Base-by-base conservation (phyloP, 2,888 invertebrate genomes). In the Ctenicera cuprea region DNA sequence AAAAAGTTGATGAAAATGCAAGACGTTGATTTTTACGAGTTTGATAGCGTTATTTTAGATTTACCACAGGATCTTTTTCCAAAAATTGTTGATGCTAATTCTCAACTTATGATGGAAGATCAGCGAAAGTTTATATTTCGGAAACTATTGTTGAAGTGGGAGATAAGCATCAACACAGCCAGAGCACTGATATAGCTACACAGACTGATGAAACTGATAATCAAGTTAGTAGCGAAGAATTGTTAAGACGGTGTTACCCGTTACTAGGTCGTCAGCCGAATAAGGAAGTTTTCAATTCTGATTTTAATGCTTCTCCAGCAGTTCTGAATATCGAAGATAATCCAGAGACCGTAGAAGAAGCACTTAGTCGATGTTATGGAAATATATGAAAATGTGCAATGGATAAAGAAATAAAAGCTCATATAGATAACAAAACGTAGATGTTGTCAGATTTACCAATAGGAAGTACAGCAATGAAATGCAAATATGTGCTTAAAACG, bases 401-500 rank as follows among this genome's bases (percentile, higher is more conserved):
- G 81, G 9, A 22, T 33, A 79, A 83, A 61, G 82, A 84, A 63
- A 57, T 81, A 22, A 30, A 77, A 18, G 72, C 74, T 5, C 83
- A 82, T 43, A 71, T 79, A 33, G 78, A 81, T 61, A 83, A 84
- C 70, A 71, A 77, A 41, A 76, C 81, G 11, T 83, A 81, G 81
- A 78, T 79, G 12, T 16, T 82, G 1, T 74, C 77, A 0, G 79
- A 82, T 61, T 8, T 54, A 22, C 82, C 81, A 43, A 48, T 74
- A 41, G 64, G 43, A 52, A 72, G 52, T 37, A 77, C 72, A 16
- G 72, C 82, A 20, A 81, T 82, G 57, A 22, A 80, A 26, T 80
- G 80, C 62, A 83, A 82, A 63, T 84, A 81, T 82, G 82, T 83
- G 12, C 81, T 78, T 57, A 79, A 80, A 71, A 75, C 30, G 14